Conservation (phyloP, 35 echinoderm and acorn worm species). For the Heliocidaris erythrogramma region DNA sequence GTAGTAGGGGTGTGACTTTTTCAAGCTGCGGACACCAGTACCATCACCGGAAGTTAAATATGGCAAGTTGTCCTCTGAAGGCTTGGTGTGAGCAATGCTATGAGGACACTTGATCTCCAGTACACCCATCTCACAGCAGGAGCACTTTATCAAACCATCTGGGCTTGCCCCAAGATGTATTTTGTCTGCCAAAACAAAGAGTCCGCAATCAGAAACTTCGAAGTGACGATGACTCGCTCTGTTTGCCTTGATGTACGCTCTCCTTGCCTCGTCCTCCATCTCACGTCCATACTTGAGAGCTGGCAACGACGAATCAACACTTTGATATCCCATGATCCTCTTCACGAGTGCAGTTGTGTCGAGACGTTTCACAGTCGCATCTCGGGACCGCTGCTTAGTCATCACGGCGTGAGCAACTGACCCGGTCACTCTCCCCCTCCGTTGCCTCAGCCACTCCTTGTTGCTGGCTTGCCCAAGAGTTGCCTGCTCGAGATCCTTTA, state of each 20-base stretch:
- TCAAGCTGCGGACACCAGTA: too few species aligned
- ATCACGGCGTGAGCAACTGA: neutral
- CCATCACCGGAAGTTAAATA: neutral
- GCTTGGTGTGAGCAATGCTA: neutral
- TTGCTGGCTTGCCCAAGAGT: neutral
- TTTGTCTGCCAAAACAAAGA: neutral
- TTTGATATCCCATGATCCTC: neutral
- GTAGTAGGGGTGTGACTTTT: too few species aligned
- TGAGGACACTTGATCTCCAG: neutral
- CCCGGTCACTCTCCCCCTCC: constrained; percentile 12
- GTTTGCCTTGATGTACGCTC: too few species aligned
- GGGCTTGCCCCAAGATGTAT: neutral
- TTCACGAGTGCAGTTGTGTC: neutral
- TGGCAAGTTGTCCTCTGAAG: neutral
- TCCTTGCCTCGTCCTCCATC: neutral
- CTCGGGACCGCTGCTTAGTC: neutral
- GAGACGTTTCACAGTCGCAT: neutral
- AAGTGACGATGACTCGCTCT: too few species aligned
- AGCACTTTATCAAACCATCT: neutral
- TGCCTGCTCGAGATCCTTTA: neutral
- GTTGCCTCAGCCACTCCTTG: neutral
- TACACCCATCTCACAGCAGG: neutral
- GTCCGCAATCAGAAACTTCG: too few species aligned
- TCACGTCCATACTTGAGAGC: neutral
- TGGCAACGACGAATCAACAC: neutral